These are phyloP conservation scores for Argentina silus DNA, from an alignment of 2,797 vertebrate genomes.

Conservation along the genomic window DNA sequence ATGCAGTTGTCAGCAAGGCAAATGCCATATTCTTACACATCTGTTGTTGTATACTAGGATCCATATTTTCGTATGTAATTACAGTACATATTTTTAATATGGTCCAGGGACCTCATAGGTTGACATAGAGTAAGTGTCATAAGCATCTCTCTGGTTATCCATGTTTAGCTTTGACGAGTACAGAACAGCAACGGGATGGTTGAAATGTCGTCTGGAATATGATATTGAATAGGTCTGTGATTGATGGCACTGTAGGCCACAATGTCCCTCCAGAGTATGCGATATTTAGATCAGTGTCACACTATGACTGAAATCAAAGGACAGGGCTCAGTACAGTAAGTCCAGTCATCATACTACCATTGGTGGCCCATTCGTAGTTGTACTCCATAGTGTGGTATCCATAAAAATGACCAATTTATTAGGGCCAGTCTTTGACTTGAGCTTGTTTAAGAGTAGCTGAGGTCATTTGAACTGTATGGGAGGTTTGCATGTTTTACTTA, in stretches of 20 bases:
- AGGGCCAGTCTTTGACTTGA: constrained; percentile 8
- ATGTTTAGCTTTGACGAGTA: constrained; percentile 25
- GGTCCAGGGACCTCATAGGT: constrained; percentile 15
- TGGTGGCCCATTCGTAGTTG: constrained; percentile 25
- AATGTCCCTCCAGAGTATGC: constrained; percentile 7
- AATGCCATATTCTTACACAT: constrained; percentile 70
- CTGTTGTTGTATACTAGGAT: constrained; percentile 62
- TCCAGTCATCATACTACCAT: constrained; percentile 23
- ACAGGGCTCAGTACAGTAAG: constrained; percentile 50
- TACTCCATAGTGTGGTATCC: constrained; percentile 1
- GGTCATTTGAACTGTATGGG: neutral
- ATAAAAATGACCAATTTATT: neutral
- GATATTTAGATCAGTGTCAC: constrained; percentile 23
- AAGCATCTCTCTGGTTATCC: constrained; percentile 43
- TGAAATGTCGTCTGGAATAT: constrained; percentile 17
- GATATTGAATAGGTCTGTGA: constrained; percentile 21
- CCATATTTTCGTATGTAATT: constrained; percentile 63
- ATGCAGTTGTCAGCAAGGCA: constrained; percentile 73
- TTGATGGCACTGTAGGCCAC: constrained; percentile 23
- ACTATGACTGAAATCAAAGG: constrained; percentile 7
- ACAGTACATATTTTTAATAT: constrained; percentile 60
- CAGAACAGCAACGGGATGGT: constrained; percentile 6
- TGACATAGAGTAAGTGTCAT: constrained; percentile 38
- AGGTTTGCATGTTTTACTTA: constrained; percentile 61
- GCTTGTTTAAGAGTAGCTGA: constrained; percentile 1